Conservation (phyloP, 2,797 vertebrate species). For the Neosilurus mollespiculum region DNA sequence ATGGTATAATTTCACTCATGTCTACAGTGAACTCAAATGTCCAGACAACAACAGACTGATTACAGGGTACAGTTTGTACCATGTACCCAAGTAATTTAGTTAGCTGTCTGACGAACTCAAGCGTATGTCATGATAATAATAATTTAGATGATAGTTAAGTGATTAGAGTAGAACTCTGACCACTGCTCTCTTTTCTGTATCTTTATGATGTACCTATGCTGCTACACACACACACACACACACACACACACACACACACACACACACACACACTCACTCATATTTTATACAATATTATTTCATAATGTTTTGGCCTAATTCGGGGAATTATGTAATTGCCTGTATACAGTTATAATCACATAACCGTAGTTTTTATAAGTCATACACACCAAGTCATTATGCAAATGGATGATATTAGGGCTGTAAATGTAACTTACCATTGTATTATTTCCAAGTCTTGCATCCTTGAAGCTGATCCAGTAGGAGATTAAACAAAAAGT, state of each 20-base stretch:
- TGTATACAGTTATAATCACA: background rate
- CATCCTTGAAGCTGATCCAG: background rate
- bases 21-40: background rate
- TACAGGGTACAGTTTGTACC: constrained; percentile 36
- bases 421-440: background rate
- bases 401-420: background rate
- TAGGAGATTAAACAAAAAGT: background rate
- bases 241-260: background rate
- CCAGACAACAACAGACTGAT: constrained; percentile 30
- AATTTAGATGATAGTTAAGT: constrained; percentile 22
- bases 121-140: constrained; percentile 34
- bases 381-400: background rate
- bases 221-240: background rate
- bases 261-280: background rate
- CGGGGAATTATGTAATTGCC: background rate
- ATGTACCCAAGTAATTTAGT: constrained; percentile 28
- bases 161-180: constrained; percentile 42
- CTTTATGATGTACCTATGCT: constrained; percentile 25
- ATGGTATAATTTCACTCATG: background rate
- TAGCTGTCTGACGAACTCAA: constrained; percentile 22
- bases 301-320: background rate
- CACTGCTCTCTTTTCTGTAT: constrained; percentile 29
- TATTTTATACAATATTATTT: background rate
- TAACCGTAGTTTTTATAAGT: background rate
- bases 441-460: background rate